Evolutionary conservation across 2,888 invertebrate genomes (phyloP).

Genomic region (Ypsolopha sequella): DNA sequence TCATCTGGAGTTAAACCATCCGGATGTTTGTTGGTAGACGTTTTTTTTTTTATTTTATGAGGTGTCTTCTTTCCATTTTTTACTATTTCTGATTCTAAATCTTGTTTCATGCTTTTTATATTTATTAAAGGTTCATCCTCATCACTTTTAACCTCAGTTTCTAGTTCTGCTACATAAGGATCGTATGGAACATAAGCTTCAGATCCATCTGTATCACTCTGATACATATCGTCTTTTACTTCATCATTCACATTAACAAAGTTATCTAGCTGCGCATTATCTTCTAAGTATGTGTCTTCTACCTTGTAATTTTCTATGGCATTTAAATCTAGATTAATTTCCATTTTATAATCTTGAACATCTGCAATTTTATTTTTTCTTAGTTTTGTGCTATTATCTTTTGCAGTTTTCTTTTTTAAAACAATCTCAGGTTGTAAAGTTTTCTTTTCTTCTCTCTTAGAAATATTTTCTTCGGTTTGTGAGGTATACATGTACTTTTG

Average conservation of each 20-base stretch:
- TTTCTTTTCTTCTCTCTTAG: background rate
- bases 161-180: background rate
- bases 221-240: background rate
- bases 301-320: background rate
- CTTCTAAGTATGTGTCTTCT: background rate
- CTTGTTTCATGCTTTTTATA: background rate
- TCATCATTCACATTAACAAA: conserved; percentile 1
- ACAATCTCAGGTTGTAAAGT: background rate
- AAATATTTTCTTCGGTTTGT: background rate
- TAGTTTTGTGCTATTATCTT: background rate
- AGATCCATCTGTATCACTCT: background rate
- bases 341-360: background rate
- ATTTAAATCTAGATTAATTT: background rate
- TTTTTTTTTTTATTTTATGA: background rate
- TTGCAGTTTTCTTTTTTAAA: background rate
- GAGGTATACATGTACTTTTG: background rate
- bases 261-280: background rate
- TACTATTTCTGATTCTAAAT: background rate
- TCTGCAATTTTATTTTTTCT: background rate
- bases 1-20: conserved; percentile 2
- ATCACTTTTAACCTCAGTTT: background rate
- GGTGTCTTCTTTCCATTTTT: background rate
- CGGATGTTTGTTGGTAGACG: background rate
- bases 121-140: background rate
- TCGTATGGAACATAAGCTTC: background rate